Evolutionary conservation across 2,113 vertebrate species (phyloP), one percentile per base, ranked within the genome.

Genomic region (Corythoichthys haematopterus): DNA sequence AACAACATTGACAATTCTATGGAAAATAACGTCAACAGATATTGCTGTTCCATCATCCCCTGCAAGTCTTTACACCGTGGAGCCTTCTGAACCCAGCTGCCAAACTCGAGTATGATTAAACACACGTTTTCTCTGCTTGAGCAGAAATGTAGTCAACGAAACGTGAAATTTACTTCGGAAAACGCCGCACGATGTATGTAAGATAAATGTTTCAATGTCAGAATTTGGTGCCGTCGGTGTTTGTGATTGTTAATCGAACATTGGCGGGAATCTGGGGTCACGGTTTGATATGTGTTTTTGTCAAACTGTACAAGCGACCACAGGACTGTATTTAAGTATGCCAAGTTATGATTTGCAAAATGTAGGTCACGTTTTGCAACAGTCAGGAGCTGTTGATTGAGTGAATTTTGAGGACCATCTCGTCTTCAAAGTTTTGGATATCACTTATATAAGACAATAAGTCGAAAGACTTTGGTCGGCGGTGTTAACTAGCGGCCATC

Each of bases 171-270:
- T 55, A 12, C 3, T 57, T 5, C 33, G 20, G 6, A 6, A 36
- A 6, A 57, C 5, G 5, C 5, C 13, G 55, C 5, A 14, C 11
- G 13, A 15, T 36, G 36, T 12, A 36, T 4, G 35, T 55, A 57
- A 57, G 55, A 43, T 43, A 55, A 33, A 55, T 55, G 13, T 55
- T 55, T 52, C 3, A 28, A 11, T 55, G 52, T 43, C 7, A 11
- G 20, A n/a, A 55, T 3, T 55, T 10, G 11, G 35, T 4, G 13
- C 0, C 3, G 15, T 1, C 35, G 11, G 2, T 55, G 4, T 16
- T 1, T 57, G 77, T 80, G 81, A 28, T 55, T 16, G 10, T 12
- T 50, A 60, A 72, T 52, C 6, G 15, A 33, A n/a, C 64, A 65
- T 13, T 20, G 57, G 71, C 15, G 7, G 15, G 3, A 9, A 33